Conservation (phyloP, 2,888 invertebrate species). For the Salpingus planirostris region DNA sequence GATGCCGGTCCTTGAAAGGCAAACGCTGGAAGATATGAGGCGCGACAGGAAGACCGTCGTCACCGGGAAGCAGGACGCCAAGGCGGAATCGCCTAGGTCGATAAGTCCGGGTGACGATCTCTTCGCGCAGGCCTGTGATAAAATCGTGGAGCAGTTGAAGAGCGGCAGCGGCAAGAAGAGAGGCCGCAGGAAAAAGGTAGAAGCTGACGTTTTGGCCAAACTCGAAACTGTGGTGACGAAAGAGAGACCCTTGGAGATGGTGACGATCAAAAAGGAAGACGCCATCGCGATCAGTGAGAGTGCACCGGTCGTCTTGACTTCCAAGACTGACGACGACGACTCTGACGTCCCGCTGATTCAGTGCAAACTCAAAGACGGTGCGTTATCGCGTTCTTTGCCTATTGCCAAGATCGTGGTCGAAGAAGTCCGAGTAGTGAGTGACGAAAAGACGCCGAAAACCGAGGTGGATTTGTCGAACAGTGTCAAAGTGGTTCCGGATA, state of each 20-base stretch:
- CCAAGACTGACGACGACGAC: too few species aligned
- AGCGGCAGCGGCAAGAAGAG: slow-evolving; percentile 51
- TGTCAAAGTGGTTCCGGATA: slow-evolving; percentile 9
- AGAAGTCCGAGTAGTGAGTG: not conserved
- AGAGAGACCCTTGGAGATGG: slow-evolving; percentile 22
- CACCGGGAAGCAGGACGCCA: slow-evolving; percentile 33
- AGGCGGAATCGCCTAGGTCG: slow-evolving; percentile 18
- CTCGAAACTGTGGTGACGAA: slow-evolving; percentile 30
- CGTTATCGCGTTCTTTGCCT: not conserved
- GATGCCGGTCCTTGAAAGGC: slow-evolving; percentile 53
- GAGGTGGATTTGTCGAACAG: slow-evolving; percentile 8
- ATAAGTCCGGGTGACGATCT: slow-evolving; percentile 40
- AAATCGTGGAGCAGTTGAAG: slow-evolving; percentile 67
- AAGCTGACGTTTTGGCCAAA: slow-evolving; percentile 30
- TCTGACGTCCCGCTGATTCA: too few species aligned
- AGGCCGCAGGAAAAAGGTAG: slow-evolving; percentile 45
- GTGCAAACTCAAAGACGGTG: not conserved
- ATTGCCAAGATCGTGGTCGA: not conserved
- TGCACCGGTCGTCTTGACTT: too few species aligned
- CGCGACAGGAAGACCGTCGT: slow-evolving; percentile 43
- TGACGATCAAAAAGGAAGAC: slow-evolving; percentile 15
- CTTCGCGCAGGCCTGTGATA: slow-evolving; percentile 68
- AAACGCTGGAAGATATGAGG: slow-evolving; percentile 58
- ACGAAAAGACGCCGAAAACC: too few species aligned
- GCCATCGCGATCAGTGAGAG: slow-evolving; percentile 20